Evolutionary conservation across 2,797 vertebrate genomes (phyloP), one percentile per base, ranked within the genome.

Genomic region (Phoeniculus purpureus): DNA sequence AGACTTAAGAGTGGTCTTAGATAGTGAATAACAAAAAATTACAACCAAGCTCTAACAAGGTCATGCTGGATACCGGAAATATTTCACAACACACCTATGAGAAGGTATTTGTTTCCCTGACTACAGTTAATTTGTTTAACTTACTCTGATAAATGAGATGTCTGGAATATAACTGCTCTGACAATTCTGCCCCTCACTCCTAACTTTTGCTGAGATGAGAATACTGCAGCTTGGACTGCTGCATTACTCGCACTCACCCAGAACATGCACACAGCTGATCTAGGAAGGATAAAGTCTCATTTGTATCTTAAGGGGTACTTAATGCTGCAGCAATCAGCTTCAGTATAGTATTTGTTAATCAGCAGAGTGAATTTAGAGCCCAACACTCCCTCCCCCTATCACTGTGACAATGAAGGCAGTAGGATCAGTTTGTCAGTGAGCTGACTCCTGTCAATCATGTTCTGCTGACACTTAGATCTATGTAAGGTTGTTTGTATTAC

Each of bases 331-430:
- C 59, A 83, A 61, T 70, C 86, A 65, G 68, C 31, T n/a, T 87
- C 52, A 84, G 31, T 83, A 68, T 56, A 93, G 52, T 87, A 47
- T 72, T 66, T 55, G 45, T 74, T 86, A 76, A 91, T 91, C 80
- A 72, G 70, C 27, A 61, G 48, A 66, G 16, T 61, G 43, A 92
- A 80, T 83, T 84, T n/a, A 67, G 54, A 92, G 27, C 48, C 37
- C 54, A 87, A 17, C 23, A 47, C 31, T 65, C 34, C 62, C 51
- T 83, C 18, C 58, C 5, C 54, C n/a, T 21, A 75, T 76, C 29
- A 47, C 34, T 22, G 45, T 5, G 10, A 48, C 5, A 56, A 85
- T 15, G 40, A 77, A 83, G 59, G 83, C 73, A 79, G 62, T 55
- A 79, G 29, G 64, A 66, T 47, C 48, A 48, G 48, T 65, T 84